Base-by-base conservation (phyloP, 1,140 invertebrate species). In the Trissolcus basalis region DNA sequence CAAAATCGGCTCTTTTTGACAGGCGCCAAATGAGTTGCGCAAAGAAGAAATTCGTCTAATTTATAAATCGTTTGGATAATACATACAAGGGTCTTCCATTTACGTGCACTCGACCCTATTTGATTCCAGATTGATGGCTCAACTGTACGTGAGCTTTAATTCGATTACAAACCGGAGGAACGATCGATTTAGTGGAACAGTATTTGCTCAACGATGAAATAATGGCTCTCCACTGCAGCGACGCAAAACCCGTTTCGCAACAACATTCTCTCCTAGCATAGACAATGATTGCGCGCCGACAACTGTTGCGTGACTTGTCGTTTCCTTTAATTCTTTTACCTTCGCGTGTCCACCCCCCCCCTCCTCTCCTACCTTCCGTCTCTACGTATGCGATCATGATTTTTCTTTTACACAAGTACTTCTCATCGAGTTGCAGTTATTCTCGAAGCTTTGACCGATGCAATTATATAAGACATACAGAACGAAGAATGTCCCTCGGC, bases 81-180 rank as follows among this genome's bases (percentile, higher is more conserved):
- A 68, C 65, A 72, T 74, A 78, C 71, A 78, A 71, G 77, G 77
- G 77, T 78, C 77, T 78, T 78, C 77, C 77, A 78, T 78, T 78
- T 78, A 74, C 61, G 71, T 68, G 77, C 71, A 75, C 64, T 75
- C 71, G 77, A 78, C 76, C 76, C 76, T 78, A 78, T 71, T 78
- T 74, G 65, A 78, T 78, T 74, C 67, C 76, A 67, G 76, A 74
- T 74, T 74, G 67, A 78, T 71, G 76, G 70, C 70, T 65, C 60
- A 27, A 68, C 69, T 73, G 53, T 61, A 56, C 70, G 70, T 58
- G 70, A 78, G 76, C 76, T 73, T 78, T 78, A 70, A 78, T 78
- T 78, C 70, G 76, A 78, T 78, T 78, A 78, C 69, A 65, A 78
- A 74, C 70, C 58, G 70, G 65, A 70, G 56, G 76, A 72, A 51